A percentile compares a stretch with the other conserved stretches of the same genome.
These are phyloP conservation scores for Drosophila limbata DNA, from an alignment of 2,888 invertebrate genomes.

Conservation along the genomic window DNA sequence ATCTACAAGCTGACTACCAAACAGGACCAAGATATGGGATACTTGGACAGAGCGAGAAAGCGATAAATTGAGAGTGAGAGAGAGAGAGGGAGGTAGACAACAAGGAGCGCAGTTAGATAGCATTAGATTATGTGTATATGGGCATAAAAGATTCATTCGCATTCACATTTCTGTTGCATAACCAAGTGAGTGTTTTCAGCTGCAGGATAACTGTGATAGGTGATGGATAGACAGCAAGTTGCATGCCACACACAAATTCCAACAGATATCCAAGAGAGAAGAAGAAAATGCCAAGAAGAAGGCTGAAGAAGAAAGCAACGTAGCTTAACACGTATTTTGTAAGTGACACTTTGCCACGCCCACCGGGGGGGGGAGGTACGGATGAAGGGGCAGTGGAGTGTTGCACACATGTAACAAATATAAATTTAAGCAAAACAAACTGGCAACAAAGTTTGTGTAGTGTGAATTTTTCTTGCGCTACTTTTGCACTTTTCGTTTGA, in stretches of 20 bases:
- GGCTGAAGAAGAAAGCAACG: neutral
- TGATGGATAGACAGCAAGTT: conserved; percentile 3
- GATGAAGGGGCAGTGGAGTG: too few species aligned
- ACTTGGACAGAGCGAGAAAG: neutral
- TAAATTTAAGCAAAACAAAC: conserved; percentile 74
- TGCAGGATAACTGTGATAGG: conserved; percentile 1
- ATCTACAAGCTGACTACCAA: conserved; percentile 39
- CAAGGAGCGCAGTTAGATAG: conserved; percentile 3
- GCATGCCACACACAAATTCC: conserved; percentile 7
- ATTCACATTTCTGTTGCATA: conserved; percentile 46
- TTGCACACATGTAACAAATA: conserved; percentile 10
- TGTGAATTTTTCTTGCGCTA: conserved; percentile 48
- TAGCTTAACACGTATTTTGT: conserved; percentile 31
- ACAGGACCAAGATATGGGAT: conserved; percentile 9
- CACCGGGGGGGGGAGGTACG: too few species aligned
- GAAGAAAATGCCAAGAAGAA: neutral
- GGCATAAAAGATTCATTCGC: conserved; percentile 30
- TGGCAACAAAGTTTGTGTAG: conserved; percentile 68
- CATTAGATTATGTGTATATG: conserved; percentile 34
- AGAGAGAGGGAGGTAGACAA: neutral
- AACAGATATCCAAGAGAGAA: conserved; percentile 2
- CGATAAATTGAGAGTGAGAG: neutral
- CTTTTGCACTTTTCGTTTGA: conserved; percentile 50
- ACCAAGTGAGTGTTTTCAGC: conserved; percentile 18
- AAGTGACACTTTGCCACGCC: conserved; percentile 29